These are phyloP conservation scores for Telmatochromis sp. DNA, from an alignment of 2,113 vertebrate genomes.

Conservation along the genomic window DNA sequence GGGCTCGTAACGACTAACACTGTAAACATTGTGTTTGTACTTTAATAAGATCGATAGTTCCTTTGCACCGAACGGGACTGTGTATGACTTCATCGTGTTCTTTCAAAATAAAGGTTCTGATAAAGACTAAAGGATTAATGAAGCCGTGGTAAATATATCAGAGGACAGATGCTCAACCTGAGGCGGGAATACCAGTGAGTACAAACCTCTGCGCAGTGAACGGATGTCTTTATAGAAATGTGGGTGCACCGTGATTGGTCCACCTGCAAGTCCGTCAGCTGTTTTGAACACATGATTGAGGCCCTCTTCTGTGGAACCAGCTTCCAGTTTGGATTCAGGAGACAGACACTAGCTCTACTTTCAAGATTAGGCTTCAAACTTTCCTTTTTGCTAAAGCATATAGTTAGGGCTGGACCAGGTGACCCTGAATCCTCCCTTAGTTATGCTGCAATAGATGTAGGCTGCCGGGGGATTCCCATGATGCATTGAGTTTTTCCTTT, in stretches of 20 bases:
- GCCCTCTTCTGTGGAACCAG: no score
- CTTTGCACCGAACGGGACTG: background rate
- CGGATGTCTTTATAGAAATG: background rate
- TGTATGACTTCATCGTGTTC: accelerated
- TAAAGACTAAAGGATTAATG: background rate
- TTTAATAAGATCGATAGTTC: background rate
- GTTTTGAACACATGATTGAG: background rate
- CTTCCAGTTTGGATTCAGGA: no score
- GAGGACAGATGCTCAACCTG: background rate
- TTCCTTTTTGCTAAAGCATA: no score
- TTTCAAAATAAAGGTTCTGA: background rate
- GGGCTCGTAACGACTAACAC: background rate
- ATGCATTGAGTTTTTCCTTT: no score
- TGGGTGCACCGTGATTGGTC: background rate
- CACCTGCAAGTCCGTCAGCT: background rate
- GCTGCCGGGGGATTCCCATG: no score
- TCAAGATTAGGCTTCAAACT: no score
- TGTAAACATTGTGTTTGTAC: background rate
- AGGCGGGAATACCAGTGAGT: background rate
- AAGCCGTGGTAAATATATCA: background rate
- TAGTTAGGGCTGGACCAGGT: no score
- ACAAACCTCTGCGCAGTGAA: background rate
- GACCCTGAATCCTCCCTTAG: no score
- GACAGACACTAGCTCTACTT: no score
- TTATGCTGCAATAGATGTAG: no score